Conservation (phyloP, 2,888 invertebrate species). For the Beris chalybata region DNA sequence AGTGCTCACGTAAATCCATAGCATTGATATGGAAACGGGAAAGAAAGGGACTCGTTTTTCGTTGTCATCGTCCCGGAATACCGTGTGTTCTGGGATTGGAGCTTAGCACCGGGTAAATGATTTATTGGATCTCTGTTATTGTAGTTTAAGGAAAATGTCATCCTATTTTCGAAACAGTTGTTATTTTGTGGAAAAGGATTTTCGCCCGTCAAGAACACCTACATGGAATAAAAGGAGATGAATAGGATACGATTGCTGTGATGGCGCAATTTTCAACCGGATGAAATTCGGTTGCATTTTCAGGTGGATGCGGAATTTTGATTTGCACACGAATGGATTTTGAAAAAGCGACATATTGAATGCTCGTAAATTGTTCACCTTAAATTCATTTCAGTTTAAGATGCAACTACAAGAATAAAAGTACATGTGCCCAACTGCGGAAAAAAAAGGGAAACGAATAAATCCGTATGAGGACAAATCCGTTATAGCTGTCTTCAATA, state of each 20-base stretch:
- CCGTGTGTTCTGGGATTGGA: background rate
- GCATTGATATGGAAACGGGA: background rate
- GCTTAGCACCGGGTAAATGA: slow-evolving; percentile 12
- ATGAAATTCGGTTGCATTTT: too few relatives aligned
- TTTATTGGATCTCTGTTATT: slow-evolving; percentile 10
- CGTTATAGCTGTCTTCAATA: too few relatives aligned
- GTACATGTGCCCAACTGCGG: too few relatives aligned
- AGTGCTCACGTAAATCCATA: too few relatives aligned
- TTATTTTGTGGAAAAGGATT: slow-evolving; percentile 3
- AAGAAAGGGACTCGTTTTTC: background rate
- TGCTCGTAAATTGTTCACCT: too few relatives aligned
- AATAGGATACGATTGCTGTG: background rate
- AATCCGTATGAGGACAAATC: too few relatives aligned
- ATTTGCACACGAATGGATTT: too few relatives aligned
- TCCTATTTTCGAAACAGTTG: slow-evolving; percentile 12
- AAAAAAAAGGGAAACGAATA: too few relatives aligned
- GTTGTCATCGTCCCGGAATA: background rate
- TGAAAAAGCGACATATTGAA: too few relatives aligned
- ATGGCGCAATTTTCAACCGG: background rate
- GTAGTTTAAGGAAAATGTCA: slow-evolving; percentile 16
- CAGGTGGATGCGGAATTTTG: too few relatives aligned
- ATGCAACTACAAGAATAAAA: too few relatives aligned
- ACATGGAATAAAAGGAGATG: slow-evolving; percentile 5
- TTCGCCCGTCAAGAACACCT: background rate
- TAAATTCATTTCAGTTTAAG: too few relatives aligned